A percentile compares a stretch with the other conserved stretches of the same genome.
phyloP scores from a whole-genome alignment of 2,797 vertebrate genomes.

The Heliangelus exortis region DNA sequence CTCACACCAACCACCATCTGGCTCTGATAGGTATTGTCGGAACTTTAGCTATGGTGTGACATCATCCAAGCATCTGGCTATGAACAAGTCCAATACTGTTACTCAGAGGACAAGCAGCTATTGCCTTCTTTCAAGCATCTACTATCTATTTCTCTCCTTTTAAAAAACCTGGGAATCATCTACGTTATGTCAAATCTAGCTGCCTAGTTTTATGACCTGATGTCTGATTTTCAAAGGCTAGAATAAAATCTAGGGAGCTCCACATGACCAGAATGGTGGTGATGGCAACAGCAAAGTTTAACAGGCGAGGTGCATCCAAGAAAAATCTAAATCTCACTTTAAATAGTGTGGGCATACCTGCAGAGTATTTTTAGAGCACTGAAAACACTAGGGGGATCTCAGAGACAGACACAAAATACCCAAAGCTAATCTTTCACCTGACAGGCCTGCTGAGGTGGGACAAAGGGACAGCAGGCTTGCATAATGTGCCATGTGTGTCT shows the following conservation, averaged over 20 bases:
- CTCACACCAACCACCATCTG: not conserved
- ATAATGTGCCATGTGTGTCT: not conserved
- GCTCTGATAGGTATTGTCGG: not conserved
- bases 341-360: not conserved
- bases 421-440: not conserved
- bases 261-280: not conserved
- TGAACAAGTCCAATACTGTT: not conserved
- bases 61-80: not conserved
- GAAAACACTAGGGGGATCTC: not conserved
- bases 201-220: not conserved
- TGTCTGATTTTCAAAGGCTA: not conserved
- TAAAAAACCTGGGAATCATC: not conserved
- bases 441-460: not conserved
- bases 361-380: not conserved
- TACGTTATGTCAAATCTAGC: not conserved
- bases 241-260: not conserved
- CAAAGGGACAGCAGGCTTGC: not conserved
- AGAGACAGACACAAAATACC: not conserved
- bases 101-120: not conserved
- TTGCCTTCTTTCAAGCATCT: not conserved
- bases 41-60: not conserved
- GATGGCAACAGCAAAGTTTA: not conserved
- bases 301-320: not conserved
- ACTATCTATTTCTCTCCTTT: not conserved
- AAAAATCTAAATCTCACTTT: not conserved